phyloP scores from a whole-genome alignment of 2,888 invertebrate genomes.

The Tenthredo notha region DNA sequence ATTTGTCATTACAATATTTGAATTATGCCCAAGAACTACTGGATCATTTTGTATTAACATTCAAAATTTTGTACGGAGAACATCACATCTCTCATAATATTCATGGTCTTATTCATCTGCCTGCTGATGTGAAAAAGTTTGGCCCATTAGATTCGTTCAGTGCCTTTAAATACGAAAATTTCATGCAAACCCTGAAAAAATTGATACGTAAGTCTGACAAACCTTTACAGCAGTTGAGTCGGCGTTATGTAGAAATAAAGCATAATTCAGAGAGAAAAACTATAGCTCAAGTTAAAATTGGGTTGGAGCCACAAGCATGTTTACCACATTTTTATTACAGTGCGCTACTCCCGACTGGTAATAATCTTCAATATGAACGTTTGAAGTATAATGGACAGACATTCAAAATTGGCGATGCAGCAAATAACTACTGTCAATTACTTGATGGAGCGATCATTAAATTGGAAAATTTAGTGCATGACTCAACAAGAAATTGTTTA shows the following conservation, averaged over 20 bases:
- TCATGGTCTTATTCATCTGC: constrained; percentile 18
- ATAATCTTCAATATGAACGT: neutral
- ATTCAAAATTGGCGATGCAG: neutral
- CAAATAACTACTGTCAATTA: neutral
- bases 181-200: constrained; percentile 14
- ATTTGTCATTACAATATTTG: constrained; percentile 11
- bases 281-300: neutral
- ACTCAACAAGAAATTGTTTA: neutral
- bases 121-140: constrained; percentile 21
- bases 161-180: constrained; percentile 8
- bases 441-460: neutral
- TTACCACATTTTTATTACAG: constrained; percentile 8
- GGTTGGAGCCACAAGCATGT: neutral
- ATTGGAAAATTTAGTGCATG: neutral
- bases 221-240: constrained; percentile 12
- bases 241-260: neutral
- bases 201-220: neutral
- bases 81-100: constrained; percentile 23
- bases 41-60: constrained; percentile 3
- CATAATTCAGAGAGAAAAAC: neutral
- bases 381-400: neutral
- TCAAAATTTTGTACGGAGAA: neutral
- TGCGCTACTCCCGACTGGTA: neutral
- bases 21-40: constrained; percentile 27
- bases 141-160: constrained; percentile 25